Evolutionary conservation across 2,113 vertebrate genomes (phyloP).

Genomic region (Chinchilla lanigera): DNA sequence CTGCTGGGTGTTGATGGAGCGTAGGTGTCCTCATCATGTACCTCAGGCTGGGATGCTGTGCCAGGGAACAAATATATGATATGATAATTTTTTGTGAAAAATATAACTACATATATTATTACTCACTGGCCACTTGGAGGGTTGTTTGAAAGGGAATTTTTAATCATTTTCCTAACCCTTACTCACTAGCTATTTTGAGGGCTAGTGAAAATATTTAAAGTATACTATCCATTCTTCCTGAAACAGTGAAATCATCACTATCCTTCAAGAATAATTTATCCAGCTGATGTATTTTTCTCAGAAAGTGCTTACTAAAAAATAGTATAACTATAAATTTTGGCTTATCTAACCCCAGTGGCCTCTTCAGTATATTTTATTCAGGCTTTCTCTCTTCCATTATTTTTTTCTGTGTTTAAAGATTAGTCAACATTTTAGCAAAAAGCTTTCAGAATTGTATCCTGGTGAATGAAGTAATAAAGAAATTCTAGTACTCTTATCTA

Average conservation of each 20-base stretch:
- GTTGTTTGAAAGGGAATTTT: not conserved
- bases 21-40: not conserved
- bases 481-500: not conserved
- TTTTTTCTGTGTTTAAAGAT: slow-evolving; percentile 8
- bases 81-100: not conserved
- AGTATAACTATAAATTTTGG: not conserved
- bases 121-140: not conserved
- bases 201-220: not conserved
- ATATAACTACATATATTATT: not conserved
- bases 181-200: not conserved
- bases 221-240: not conserved
- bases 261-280: not conserved
- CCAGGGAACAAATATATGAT: not conserved
- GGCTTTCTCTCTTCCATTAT: not conserved
- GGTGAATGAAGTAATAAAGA: not conserved
- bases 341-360: not conserved
- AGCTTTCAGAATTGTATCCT: not conserved
- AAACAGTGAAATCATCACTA: not conserved
- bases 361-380: not conserved
- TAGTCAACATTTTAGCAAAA: not conserved
- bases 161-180: not conserved
- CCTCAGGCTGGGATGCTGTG: not conserved
- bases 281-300: not conserved
- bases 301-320: not conserved
- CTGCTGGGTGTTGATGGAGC: not conserved